These are phyloP conservation scores for Coelinius sp. DNA, from an alignment of 2,888 invertebrate species.

Conservation along the genomic window DNA sequence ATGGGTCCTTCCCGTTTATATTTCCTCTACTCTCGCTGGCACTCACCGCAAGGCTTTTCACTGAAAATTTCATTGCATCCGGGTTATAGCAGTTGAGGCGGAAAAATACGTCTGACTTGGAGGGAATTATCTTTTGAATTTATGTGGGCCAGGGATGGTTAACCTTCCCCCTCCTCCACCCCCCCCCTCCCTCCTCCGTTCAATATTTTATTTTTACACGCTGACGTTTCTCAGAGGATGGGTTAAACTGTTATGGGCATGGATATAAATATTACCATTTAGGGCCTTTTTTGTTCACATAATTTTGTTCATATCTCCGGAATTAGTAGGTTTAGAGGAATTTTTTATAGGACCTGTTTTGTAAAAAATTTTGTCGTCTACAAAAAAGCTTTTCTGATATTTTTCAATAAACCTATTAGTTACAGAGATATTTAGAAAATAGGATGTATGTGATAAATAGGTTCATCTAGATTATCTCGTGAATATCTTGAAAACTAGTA, in stretches of 20 bases:
- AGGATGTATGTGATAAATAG: too few species aligned
- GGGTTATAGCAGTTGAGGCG: slow-evolving; percentile 16
- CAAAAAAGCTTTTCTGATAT: too few species aligned
- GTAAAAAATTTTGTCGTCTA: too few species aligned
- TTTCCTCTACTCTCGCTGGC: background rate
- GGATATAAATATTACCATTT: background rate
- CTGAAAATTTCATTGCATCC: slow-evolving; percentile 25
- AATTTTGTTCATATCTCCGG: too few species aligned
- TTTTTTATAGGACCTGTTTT: too few species aligned
- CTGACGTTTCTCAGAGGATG: background rate
- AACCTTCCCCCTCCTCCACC: too few species aligned
- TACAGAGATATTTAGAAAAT: too few species aligned
- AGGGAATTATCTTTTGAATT: slow-evolving; percentile 12
- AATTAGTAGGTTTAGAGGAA: too few species aligned
- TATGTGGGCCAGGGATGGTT: background rate
- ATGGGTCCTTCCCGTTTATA: slow-evolving; percentile 18
- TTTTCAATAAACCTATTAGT: too few species aligned
- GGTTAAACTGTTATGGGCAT: background rate
- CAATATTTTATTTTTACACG: slow-evolving; percentile 8
- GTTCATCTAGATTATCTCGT: too few species aligned
- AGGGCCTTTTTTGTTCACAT: too few species aligned
- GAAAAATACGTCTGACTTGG: background rate
- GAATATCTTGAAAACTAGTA: too few species aligned
- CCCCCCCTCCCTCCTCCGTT: background rate
- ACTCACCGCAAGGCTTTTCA: slow-evolving; percentile 25